Conservation (phyloP, 2,113 vertebrate species). For the Plotosus lineatus region DNA sequence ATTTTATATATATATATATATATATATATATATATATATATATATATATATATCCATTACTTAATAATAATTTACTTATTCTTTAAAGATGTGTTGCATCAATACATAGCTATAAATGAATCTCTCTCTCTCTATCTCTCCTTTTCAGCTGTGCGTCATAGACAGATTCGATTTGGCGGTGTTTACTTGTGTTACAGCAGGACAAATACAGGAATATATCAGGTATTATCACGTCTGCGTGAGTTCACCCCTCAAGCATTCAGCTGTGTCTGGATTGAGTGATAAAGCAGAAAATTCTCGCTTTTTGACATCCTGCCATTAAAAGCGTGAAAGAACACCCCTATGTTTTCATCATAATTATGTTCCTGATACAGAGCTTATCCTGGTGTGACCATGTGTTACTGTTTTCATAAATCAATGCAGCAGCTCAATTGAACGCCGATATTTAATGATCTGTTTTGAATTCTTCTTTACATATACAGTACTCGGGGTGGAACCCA, state of each 20-base stretch:
- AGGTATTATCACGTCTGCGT: conserved; percentile 16
- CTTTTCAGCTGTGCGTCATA: background rate
- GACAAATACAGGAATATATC: conserved; percentile 12
- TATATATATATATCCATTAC: too few species aligned
- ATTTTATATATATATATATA: too few species aligned
- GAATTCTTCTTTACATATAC: background rate
- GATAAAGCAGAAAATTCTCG: conserved; percentile 41
- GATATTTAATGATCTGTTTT: background rate
- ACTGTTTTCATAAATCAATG: background rate
- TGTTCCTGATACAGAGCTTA: background rate
- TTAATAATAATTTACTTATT: too few species aligned
- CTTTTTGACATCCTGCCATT: conserved; percentile 20
- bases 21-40: too few species aligned
- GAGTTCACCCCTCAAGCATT: conserved; percentile 29
- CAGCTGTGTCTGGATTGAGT: conserved; percentile 30
- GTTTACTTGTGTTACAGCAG: conserved; percentile 12
- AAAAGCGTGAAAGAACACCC: conserved; percentile 18
- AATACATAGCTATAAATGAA: too few species aligned
- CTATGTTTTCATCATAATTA: conserved; percentile 13
- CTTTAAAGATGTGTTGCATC: too few species aligned
- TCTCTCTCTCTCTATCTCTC: conserved; percentile 4
- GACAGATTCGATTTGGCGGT: background rate
- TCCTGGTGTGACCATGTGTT: background rate
- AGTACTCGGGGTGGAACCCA: background rate
- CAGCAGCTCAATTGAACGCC: background rate